phyloP scores from a whole-genome alignment of 1,140 invertebrate species.

The Bombus consobrinus region DNA sequence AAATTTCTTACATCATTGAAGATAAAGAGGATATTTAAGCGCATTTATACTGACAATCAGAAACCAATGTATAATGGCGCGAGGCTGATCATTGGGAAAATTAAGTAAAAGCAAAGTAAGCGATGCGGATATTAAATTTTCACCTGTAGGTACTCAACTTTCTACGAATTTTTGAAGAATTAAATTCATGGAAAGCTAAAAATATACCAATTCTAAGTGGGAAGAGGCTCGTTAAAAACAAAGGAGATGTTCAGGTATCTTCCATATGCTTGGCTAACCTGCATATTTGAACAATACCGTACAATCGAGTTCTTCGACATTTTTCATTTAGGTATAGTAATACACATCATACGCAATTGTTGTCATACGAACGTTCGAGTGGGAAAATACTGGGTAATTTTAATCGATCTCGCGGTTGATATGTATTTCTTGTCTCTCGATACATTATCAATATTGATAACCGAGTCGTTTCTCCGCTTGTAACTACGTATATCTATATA shows the following conservation, averaged over 20 bases:
- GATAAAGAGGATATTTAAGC: no score
- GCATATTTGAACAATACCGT: background rate
- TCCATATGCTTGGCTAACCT: background rate
- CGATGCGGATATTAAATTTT: no score
- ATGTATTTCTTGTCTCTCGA: background rate
- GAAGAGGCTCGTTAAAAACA: background rate
- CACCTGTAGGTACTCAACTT: no score
- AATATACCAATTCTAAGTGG: no score
- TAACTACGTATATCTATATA: background rate
- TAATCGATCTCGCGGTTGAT: background rate
- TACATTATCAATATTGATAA: background rate
- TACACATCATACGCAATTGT: background rate
- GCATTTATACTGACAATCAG: no score
- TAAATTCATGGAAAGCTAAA: no score
- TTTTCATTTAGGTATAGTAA: background rate
- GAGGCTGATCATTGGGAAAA: no score
- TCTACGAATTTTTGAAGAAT: no score
- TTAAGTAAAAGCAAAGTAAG: no score
- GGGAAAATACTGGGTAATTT: background rate
- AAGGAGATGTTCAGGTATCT: background rate
- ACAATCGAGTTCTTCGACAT: background rate
- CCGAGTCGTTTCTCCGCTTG: background rate
- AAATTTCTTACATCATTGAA: no score
- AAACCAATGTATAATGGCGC: no score
- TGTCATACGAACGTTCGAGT: background rate